Percentiles rank a stretch among this genome's conserved stretches.
Evolutionary conservation across 1,140 invertebrate species (phyloP).

Genomic region (Anagrus nilaparvatae): DNA sequence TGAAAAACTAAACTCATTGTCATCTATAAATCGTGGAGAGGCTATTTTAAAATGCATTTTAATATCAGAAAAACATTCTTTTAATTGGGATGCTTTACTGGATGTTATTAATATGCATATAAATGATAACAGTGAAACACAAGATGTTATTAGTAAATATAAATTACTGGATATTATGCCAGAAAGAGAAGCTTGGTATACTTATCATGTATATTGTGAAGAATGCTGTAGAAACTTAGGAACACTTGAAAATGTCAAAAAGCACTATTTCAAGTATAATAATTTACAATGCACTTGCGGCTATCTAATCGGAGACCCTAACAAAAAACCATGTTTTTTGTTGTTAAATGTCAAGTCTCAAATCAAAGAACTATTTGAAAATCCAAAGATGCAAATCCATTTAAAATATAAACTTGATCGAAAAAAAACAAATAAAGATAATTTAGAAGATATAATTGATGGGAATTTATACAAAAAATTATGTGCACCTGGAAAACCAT

Average conservation of each 20-base stretch:
- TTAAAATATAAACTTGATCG: slow-evolving; percentile 1
- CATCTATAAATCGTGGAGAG: too few relatives aligned
- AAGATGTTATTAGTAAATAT: slow-evolving; percentile 9
- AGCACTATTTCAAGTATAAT: background rate
- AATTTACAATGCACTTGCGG: background rate
- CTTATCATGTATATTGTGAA: slow-evolving; percentile 7
- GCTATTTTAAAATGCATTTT: slow-evolving; percentile 4
- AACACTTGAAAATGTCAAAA: background rate
- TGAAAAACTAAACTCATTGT: too few relatives aligned
- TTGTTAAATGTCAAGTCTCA: background rate
- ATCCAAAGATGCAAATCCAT: background rate
- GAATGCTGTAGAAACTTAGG: slow-evolving; percentile 4
- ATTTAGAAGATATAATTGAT: slow-evolving; percentile 11
- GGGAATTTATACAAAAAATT: slow-evolving; percentile 8
- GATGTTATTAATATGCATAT: slow-evolving; percentile 10
- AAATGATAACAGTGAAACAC: too few relatives aligned
- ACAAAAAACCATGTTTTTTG: background rate
- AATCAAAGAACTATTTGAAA: background rate
- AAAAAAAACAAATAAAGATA: background rate
- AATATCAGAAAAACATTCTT: background rate
- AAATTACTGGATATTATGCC: slow-evolving; percentile 9
- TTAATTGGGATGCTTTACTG: slow-evolving; percentile 9
- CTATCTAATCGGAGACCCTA: background rate
- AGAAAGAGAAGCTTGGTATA: background rate
- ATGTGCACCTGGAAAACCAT: slow-evolving; percentile 1